Conservation (phyloP, 1,140 invertebrate species). For the Araneus ventricosus region DNA sequence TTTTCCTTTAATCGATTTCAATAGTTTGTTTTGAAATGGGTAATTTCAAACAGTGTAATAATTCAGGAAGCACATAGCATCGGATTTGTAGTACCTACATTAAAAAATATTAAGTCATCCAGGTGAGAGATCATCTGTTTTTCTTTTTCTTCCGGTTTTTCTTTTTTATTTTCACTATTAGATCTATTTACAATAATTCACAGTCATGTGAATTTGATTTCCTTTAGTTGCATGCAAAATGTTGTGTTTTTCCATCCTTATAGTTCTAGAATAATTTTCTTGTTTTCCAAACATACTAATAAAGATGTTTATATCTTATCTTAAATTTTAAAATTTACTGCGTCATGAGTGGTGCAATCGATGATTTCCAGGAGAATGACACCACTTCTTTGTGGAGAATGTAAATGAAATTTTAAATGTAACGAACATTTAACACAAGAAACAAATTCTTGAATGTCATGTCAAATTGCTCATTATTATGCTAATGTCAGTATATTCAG, state of each 20-base stretch:
- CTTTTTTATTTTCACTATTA: conserved; percentile 19
- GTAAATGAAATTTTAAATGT: conserved; percentile 17
- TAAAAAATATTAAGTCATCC: conserved; percentile 44
- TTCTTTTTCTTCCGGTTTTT: conserved; percentile 7
- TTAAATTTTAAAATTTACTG: conserved; percentile 24
- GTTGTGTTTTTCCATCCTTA: not conserved
- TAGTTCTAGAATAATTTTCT: not conserved
- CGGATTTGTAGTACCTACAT: conserved; percentile 37
- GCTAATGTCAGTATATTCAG: conserved; percentile 7
- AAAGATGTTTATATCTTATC: conserved; percentile 40
- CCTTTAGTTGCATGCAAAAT: not conserved
- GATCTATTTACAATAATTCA: conserved; percentile 38
- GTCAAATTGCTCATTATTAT: conserved; percentile 44
- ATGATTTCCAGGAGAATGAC: not conserved
- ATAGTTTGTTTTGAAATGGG: not conserved
- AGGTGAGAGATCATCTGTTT: not conserved
- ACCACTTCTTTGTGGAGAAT: not conserved
- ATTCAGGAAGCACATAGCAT: conserved; percentile 28
- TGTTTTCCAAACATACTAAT: conserved; percentile 8
- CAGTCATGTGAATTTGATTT: not conserved
- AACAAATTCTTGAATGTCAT: not conserved
- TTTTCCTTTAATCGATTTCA: conserved; percentile 15
- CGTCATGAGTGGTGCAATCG: not conserved
- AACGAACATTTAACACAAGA: conserved; percentile 28
- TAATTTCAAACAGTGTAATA: not conserved